Percentiles rank a stretch among this genome's conserved stretches.
These are phyloP conservation scores for Calephelis nemesis DNA, from an alignment of 1,140 invertebrate species.

Conservation along the genomic window DNA sequence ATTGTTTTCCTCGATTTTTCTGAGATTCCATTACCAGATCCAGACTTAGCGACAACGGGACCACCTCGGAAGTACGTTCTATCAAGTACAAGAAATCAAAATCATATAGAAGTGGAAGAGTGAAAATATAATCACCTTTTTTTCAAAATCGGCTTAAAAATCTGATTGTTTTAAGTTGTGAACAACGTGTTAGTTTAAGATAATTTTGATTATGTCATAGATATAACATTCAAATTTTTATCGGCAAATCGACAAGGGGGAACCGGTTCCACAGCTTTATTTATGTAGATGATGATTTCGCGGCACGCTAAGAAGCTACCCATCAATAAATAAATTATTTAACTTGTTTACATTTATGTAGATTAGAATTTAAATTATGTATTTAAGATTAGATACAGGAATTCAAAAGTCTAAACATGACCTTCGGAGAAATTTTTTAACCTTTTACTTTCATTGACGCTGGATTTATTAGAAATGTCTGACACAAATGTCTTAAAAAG, in stretches of 20 bases:
- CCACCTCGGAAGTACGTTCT: too few species aligned
- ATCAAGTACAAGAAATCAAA: too few species aligned
- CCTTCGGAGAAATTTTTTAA: conserved; percentile 28
- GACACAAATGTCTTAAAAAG: too few species aligned
- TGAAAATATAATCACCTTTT: too few species aligned
- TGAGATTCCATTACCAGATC: too few species aligned
- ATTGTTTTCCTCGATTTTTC: too few species aligned
- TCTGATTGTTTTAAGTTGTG: too few species aligned
- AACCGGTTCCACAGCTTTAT: background rate
- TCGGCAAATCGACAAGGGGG: too few species aligned
- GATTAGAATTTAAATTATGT: conserved; percentile 20
- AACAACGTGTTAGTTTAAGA: background rate
- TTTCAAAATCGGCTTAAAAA: too few species aligned
- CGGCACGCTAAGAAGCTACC: background rate
- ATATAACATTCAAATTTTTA: background rate
- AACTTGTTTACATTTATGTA: conserved; percentile 26
- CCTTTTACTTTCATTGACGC: conserved; percentile 28
- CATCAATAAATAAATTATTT: conserved; percentile 22
- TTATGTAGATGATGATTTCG: background rate
- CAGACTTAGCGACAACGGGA: too few species aligned
- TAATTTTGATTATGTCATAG: background rate
- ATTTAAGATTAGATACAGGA: background rate
- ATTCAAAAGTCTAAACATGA: conserved; percentile 16
- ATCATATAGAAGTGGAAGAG: too few species aligned
- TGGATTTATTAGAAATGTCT: background rate